Conservation (phyloP, 2,888 invertebrate genomes). For the Hecatera dysodea region DNA sequence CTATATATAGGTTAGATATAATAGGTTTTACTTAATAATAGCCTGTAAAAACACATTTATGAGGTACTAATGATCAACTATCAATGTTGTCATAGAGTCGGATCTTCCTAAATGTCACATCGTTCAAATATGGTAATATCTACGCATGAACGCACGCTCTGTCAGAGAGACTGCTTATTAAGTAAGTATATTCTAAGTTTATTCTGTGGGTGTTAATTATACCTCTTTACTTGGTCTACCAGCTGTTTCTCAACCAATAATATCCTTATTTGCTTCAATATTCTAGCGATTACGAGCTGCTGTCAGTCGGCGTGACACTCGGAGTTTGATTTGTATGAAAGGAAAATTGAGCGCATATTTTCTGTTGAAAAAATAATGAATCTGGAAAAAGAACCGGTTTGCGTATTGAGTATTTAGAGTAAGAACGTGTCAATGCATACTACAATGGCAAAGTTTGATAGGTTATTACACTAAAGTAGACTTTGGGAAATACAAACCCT, state of each 20-base stretch:
- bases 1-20: too few species aligned
- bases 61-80: constrained; percentile 10
- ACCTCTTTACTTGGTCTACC: not conserved
- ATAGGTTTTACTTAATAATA: not conserved
- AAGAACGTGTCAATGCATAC: not conserved
- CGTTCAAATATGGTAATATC: constrained; percentile 16
- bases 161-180: constrained; percentile 32
- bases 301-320: not conserved
- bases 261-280: not conserved
- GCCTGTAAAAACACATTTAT: not conserved
- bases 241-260: constrained; percentile 18
- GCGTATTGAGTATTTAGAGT: not conserved
- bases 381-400: not conserved
- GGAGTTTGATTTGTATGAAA: not conserved
- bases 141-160: not conserved
- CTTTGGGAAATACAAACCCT: too few species aligned
- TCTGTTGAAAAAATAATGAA: not conserved
- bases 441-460: not conserved
- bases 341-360: not conserved
- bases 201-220: constrained; percentile 33
- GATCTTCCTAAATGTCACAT: constrained; percentile 27
- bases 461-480: too few species aligned
- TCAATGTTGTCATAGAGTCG: not conserved
- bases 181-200: constrained; percentile 13
- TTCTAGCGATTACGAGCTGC: not conserved